Evolutionary conservation across 2,888 invertebrate species (phyloP).

Genomic region (Trichogramma dendrolimi): DNA sequence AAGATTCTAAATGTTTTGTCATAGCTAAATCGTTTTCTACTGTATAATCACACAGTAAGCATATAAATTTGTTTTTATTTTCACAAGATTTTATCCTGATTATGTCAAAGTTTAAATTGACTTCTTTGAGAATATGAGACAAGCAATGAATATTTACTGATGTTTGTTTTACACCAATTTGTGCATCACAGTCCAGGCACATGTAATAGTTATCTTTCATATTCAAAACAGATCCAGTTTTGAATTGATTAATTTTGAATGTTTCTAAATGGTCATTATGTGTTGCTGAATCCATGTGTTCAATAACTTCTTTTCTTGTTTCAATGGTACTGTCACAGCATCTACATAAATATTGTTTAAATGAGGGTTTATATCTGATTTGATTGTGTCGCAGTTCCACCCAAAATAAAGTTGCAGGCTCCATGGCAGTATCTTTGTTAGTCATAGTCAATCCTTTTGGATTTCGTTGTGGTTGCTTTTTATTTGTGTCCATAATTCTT

Average conservation of each 20-base stretch:
- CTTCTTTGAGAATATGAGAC: constrained; percentile 3
- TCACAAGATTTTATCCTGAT: neutral
- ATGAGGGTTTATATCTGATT: too few relatives aligned
- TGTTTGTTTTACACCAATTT: neutral
- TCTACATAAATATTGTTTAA: too few relatives aligned
- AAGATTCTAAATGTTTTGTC: neutral
- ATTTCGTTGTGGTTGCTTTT: too few relatives aligned
- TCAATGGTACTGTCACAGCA: too few relatives aligned
- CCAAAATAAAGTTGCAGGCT: too few relatives aligned
- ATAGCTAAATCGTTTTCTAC: neutral
- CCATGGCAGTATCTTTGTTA: too few relatives aligned
- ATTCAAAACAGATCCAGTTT: neutral
- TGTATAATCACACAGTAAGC: constrained; percentile 1
- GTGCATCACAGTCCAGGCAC: neutral
- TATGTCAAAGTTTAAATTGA: constrained; percentile 1
- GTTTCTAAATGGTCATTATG: neutral
- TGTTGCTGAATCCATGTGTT: neutral
- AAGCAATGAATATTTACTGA: constrained; percentile 5
- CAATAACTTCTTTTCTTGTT: too few relatives aligned
- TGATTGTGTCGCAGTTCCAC: too few relatives aligned
- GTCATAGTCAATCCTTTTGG: too few relatives aligned
- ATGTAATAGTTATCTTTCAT: neutral
- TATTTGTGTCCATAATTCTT: too few relatives aligned
- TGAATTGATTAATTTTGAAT: too few relatives aligned
- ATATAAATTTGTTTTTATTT: neutral